Conservation (phyloP, 2,797 vertebrate genomes). For the Diglossa cyanea region DNA sequence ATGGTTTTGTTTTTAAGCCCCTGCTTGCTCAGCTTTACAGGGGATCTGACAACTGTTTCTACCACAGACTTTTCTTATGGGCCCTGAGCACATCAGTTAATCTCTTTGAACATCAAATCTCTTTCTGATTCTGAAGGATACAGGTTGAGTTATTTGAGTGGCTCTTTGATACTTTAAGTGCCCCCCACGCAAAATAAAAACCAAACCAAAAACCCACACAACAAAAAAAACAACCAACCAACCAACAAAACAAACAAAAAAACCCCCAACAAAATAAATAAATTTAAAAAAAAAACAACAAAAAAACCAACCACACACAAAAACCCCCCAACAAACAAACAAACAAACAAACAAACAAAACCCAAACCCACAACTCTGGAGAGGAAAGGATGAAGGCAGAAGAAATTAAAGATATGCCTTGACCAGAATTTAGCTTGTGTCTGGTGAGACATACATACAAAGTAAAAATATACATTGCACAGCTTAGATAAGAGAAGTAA, state of each 20-base stretch:
- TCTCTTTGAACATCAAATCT: background rate
- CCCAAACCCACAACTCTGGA: background rate
- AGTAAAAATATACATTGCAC: background rate
- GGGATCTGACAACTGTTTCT: background rate
- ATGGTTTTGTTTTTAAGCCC: constrained; percentile 8
- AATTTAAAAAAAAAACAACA: too few relatives aligned
- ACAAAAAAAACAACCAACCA: background rate
- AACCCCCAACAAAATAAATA: too few relatives aligned
- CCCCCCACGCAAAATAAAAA: accelerated
- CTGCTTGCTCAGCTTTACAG: background rate
- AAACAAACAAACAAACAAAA: background rate
- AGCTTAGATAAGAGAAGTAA: background rate
- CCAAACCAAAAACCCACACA: background rate
- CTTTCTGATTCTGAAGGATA: background rate
- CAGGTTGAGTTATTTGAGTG: background rate
- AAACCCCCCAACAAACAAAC: too few relatives aligned
- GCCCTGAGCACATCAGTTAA: background rate
- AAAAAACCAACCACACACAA: too few relatives aligned
- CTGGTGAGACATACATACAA: background rate
- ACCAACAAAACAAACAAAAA: too few relatives aligned
- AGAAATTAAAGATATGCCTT: background rate
- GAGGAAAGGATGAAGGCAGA: background rate
- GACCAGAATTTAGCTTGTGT: background rate
- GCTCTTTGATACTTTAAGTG: background rate
- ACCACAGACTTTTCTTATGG: background rate